A percentile compares a stretch with the other conserved stretches of the same genome.
Evolutionary conservation across 2,888 invertebrate genomes (phyloP).

Genomic region (Clistopyga incitator): DNA sequence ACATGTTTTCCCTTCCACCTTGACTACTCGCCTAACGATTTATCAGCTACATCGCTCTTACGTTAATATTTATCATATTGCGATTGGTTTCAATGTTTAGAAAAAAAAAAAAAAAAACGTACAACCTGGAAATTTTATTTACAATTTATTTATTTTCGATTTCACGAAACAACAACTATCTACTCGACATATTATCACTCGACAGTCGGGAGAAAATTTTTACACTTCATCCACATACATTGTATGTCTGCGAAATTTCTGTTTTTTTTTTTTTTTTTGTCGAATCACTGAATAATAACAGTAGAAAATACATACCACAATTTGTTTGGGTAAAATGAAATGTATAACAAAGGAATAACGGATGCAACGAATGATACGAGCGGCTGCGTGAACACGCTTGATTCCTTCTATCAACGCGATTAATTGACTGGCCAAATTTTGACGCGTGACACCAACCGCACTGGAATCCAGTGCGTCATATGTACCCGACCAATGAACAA

Average conservation of each 20-base stretch:
- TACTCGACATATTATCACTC: too few species aligned
- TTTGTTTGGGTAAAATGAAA: background rate
- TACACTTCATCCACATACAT: too few species aligned
- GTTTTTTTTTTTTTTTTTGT: background rate
- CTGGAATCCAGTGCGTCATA: conserved; percentile 22
- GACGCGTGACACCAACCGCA: conserved; percentile 22
- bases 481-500: conserved; percentile 30
- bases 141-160: background rate
- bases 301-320: background rate
- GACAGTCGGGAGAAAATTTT: too few species aligned
- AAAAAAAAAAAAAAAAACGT: background rate
- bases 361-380: background rate
- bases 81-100: background rate
- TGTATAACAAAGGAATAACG: conserved; percentile 22
- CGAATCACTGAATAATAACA: background rate
- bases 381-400: conserved; percentile 10
- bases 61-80: background rate
- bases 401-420: conserved; percentile 46
- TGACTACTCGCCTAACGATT: background rate
- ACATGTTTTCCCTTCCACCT: background rate
- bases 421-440: conserved; percentile 44
- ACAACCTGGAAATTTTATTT: background rate
- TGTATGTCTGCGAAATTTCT: too few species aligned
- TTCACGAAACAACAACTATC: too few species aligned
- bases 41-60: background rate